Base-by-base conservation (phyloP, 1,140 invertebrate genomes). In the Penaeus japonicus region DNA sequence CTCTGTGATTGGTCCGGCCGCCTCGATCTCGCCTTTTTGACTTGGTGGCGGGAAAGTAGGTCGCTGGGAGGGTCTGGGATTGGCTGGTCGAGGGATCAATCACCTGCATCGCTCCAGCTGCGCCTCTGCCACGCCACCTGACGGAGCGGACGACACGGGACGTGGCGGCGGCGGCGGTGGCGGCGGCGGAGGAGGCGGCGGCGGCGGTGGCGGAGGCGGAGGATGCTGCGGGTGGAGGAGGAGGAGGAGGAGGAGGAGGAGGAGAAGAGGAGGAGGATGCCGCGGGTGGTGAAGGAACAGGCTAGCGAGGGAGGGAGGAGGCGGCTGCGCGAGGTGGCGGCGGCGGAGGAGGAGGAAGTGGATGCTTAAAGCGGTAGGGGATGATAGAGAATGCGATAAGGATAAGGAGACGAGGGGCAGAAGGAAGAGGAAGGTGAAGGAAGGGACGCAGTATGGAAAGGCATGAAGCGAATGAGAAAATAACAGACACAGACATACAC, bases 21-120 rank as follows among this genome's bases (percentile, higher is more conserved):
- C 79, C 87, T 77, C 70, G 35, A 82, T 82, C 65, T 54, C 70
- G 79, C 62, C 80, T 88, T 88, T 88, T 88, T 87, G 65, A 83
- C 87, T 77, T 83, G 80, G 87, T 59, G 55, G 65, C 87, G 80
- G 65, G 70, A 88, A 88, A 88, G 53, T 84, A 83, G 87, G 87
- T 88, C 87, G 87, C 80, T 27, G 80, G 70, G 80, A 82, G 54
- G 27, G 27, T n/a, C 70, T 88, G 35, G 70, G 78, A 88, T 88
- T 88, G 80, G 87, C 87, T 83, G 80, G 32, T 54, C n/a, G 59
- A 62, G 70, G 62, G 54, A 30, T 82, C 79, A 86, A 86, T 86
- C 85, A 86, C 85, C 77, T 86, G 85, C 65, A 80, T 80, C 75
- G 55, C 83, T 59, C 70, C 83, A 83, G 81, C 81, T 83, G 81